phyloP scores from a whole-genome alignment of 2,888 invertebrate species.

The Silvanus unidentatus region DNA sequence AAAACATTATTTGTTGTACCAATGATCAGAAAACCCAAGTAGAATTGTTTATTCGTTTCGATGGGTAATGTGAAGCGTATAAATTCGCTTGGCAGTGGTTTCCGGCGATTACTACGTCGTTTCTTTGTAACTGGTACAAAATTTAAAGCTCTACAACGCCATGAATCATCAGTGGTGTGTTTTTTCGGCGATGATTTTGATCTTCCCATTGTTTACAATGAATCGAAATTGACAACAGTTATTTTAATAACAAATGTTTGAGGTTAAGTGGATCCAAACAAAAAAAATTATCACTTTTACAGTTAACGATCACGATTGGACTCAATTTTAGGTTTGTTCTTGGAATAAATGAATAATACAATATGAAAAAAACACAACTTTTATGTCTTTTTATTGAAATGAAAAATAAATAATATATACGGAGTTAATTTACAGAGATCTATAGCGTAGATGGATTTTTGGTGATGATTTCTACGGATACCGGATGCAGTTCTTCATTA shows the following conservation, averaged over 20 bases:
- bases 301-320: no score
- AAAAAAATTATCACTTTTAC: no score
- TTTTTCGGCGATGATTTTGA: constrained; percentile 9
- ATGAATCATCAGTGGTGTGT: constrained; percentile 3
- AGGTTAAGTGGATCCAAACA: background rate
- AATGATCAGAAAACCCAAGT: constrained; percentile 30
- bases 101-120: constrained; percentile 16
- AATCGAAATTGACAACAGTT: background rate
- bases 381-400: no score
- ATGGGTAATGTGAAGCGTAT: constrained; percentile 13
- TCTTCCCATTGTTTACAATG: constrained; percentile 10
- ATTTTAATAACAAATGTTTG: no score
- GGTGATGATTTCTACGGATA: no score
- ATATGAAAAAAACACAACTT: no score
- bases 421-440: no score
- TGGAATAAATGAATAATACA: no score
- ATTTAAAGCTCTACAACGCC: background rate
- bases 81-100: constrained; percentile 6
- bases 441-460: no score
- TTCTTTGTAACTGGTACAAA: constrained; percentile 21
- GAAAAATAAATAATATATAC: no score
- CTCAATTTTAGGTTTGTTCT: no score
- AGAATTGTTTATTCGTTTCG: constrained; percentile 19
- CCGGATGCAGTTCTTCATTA: no score
- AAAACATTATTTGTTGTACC: constrained; percentile 33